A percentile compares a stretch with the other conserved stretches of the same genome.
phyloP scores from a whole-genome alignment of 2,797 vertebrate genomes.

The Phoeniculus purpureus region DNA sequence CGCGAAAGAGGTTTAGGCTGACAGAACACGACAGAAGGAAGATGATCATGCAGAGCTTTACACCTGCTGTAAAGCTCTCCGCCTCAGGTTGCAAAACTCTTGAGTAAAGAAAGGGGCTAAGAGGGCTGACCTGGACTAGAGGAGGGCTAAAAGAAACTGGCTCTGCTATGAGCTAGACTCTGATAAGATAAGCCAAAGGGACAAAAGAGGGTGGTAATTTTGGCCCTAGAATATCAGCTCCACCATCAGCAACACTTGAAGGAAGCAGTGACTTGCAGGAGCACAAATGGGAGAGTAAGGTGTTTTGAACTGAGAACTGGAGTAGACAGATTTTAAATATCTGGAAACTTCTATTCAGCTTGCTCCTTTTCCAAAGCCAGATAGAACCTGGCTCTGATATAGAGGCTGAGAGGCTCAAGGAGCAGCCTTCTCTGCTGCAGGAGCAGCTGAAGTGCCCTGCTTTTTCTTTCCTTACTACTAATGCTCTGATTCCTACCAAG shows the following conservation, averaged over 20 bases:
- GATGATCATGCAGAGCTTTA: not conserved
- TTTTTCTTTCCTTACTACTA: not conserved
- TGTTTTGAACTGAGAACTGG: not conserved
- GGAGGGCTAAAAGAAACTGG: not conserved
- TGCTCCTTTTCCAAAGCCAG: not conserved
- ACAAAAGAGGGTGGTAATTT: not conserved
- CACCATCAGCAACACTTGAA: not conserved
- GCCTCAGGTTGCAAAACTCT: not conserved
- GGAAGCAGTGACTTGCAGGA: not conserved
- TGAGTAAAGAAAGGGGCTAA: not conserved
- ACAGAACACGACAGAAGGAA: not conserved
- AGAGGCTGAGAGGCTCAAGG: not conserved
- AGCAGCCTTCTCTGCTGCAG: no score
- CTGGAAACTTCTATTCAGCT: not conserved
- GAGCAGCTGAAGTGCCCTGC: accelerated
- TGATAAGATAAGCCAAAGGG: not conserved
- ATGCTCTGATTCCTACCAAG: not conserved
- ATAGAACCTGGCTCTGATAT: not conserved
- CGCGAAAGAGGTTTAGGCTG: not conserved
- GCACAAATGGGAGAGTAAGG: not conserved
- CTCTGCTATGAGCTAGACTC: not conserved
- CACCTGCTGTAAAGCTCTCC: not conserved
- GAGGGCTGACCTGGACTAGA: not conserved
- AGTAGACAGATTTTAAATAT: not conserved
- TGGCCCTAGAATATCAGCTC: not conserved